Evolutionary conservation across 2,113 vertebrate genomes (phyloP).

Genomic region (Corvus moneduloides): DNA sequence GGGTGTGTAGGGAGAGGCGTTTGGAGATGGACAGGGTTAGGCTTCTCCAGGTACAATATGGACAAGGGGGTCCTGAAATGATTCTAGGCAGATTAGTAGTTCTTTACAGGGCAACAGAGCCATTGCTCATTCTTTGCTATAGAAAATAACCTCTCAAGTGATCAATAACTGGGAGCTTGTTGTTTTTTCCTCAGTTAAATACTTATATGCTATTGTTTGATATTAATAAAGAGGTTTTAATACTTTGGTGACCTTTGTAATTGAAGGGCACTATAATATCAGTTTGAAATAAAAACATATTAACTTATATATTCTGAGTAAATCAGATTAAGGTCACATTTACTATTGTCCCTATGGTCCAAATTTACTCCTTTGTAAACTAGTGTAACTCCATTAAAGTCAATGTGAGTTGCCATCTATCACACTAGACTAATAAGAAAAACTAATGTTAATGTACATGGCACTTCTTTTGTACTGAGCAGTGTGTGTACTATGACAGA

Average conservation of each 20-base stretch:
- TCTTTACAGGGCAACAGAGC: neutral
- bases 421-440: neutral
- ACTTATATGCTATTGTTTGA: neutral
- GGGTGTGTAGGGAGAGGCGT: neutral
- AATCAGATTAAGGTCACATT: neutral
- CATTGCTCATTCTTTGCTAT: neutral
- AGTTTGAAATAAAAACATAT: neutral
- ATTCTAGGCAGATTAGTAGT: conserved; percentile 18
- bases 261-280: neutral
- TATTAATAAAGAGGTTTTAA: neutral
- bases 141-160: neutral
- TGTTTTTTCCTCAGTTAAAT: neutral
- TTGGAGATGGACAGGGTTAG: neutral
- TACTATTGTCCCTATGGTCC: neutral
- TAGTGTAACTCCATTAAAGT: neutral
- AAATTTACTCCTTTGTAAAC: neutral
- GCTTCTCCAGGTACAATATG: neutral
- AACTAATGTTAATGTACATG: neutral
- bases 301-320: neutral
- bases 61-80: neutral
- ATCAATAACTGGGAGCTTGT: neutral
- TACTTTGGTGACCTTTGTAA: neutral
- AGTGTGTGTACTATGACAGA: neutral
- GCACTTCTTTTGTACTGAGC: neutral
- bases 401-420: neutral